Evolutionary conservation across 1,140 invertebrate species (phyloP), one percentile per base, ranked within the genome.

Genomic region (Ceratina australensis): DNA sequence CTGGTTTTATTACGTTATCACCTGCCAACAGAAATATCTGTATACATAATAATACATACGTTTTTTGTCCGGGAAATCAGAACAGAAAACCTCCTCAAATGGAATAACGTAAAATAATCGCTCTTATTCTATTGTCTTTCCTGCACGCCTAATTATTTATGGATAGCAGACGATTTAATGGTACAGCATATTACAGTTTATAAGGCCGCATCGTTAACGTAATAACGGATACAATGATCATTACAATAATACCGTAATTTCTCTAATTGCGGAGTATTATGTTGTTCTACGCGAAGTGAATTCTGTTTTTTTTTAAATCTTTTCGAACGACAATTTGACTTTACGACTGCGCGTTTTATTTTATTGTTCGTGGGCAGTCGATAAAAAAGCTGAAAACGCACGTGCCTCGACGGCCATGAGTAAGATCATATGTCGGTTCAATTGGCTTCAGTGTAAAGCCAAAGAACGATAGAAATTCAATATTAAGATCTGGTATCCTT

Each of bases 391-490:
- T 63, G 16, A 72, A 77, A 77, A 16, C 59, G 57, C 75, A 71
- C 75, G 67, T 77, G 75, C 67, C 28, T 18, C 56, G n/a, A n/a
- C n/a, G n/a, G 18, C 72, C 63, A 20, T 63, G 28, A 52, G 72
- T n/a, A 72, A 72, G 75, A 77, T 77, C 67, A 22, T 28, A 60
- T 72, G 67, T 77, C 49, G 67, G 67, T 72, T 77, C 59, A 22
- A 54, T 15, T 63, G 67, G 59, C 75, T 77, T 77, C 75, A 26
- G 49, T 63, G 67, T 47, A 49, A 42, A 42, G 75, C 63, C 33
- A 28, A 26, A 57, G 57, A 24, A 54, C 75, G 67, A 77, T 71
- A 49, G 66, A 77, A 77, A 77, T 69, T 69, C 56, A 24, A 77
- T 77, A 77, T 54, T 42, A 77, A 77, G 42, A 54, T 49, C 56